Evolutionary conservation across 1,140 invertebrate species (phyloP).

Genomic region (Temnothorax nylanderi): DNA sequence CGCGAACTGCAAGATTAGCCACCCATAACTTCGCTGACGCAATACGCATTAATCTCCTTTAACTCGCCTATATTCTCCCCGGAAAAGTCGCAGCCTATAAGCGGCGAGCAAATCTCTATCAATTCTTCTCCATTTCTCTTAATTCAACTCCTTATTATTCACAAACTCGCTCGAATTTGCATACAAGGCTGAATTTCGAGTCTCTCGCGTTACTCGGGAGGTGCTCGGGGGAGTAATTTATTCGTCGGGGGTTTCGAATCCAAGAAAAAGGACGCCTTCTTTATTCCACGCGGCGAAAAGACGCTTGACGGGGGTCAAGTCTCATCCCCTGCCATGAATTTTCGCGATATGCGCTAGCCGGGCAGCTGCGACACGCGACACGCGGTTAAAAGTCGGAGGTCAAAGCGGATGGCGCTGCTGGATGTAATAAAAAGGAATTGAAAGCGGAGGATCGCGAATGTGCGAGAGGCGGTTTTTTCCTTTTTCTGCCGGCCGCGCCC

Average conservation of each 20-base stretch:
- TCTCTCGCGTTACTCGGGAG: background rate
- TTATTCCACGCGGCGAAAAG: background rate
- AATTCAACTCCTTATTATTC: constrained; percentile 9
- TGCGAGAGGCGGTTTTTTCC: background rate
- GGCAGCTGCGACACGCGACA: constrained; percentile 7
- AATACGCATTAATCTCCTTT: background rate
- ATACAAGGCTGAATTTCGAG: background rate
- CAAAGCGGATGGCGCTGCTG: constrained; percentile 29
- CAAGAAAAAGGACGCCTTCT: background rate
- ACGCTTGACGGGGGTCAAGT: background rate
- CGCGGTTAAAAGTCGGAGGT: constrained; percentile 58
- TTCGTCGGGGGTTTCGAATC: background rate
- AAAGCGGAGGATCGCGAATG: background rate
- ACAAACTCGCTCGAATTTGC: background rate
- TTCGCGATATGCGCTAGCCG: background rate
- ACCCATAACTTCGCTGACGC: background rate
- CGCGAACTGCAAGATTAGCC: too few species aligned
- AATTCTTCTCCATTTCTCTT: constrained; percentile 3
- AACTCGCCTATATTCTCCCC: background rate
- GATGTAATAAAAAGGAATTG: constrained; percentile 22
- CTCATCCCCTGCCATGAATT: background rate
- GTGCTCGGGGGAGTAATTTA: background rate
- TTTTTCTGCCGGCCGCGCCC: background rate
- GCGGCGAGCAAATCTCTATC: background rate
- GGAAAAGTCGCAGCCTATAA: background rate